phyloP scores from a whole-genome alignment of 2,888 invertebrate genomes.

The Lithophane socia region DNA sequence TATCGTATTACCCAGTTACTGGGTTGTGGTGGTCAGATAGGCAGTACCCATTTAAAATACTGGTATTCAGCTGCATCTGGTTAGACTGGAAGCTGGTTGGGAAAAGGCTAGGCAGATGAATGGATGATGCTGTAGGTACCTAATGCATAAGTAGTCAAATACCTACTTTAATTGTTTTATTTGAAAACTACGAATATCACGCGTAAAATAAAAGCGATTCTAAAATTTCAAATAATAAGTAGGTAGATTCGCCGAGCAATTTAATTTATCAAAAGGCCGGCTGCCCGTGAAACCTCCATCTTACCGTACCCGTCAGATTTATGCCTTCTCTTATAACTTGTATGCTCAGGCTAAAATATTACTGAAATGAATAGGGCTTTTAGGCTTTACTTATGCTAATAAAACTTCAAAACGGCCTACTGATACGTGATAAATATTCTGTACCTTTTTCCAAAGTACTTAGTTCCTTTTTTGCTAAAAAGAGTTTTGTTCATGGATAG shows the following conservation, averaged over 20 bases:
- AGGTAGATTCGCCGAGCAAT: neutral
- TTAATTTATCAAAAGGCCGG: conserved; percentile 35
- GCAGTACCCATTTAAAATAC: too few relatives aligned
- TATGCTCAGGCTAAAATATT: conserved; percentile 36
- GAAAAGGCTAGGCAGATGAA: too few relatives aligned
- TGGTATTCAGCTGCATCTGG: too few relatives aligned
- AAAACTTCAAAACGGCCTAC: conserved; percentile 26
- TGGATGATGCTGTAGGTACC: too few relatives aligned
- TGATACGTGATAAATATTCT: neutral
- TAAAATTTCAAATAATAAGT: neutral
- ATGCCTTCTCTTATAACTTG: conserved; percentile 21
- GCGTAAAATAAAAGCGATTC: neutral
- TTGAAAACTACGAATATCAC: neutral
- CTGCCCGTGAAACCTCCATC: neutral
- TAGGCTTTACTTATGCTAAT: conserved; percentile 31
- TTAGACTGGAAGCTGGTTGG: too few relatives aligned
- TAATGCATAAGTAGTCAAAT: too few relatives aligned
- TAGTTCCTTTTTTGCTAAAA: neutral
- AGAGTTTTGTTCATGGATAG: neutral
- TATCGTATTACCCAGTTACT: too few relatives aligned
- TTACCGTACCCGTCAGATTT: conserved; percentile 28
- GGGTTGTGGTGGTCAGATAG: too few relatives aligned
- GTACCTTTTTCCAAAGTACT: conserved; percentile 19
- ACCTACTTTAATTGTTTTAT: neutral
- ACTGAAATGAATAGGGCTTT: conserved; percentile 27